phyloP scores from a whole-genome alignment of 37 sponge, comb jelly and placozoan species.

The Dysidea cf. avara region DNA sequence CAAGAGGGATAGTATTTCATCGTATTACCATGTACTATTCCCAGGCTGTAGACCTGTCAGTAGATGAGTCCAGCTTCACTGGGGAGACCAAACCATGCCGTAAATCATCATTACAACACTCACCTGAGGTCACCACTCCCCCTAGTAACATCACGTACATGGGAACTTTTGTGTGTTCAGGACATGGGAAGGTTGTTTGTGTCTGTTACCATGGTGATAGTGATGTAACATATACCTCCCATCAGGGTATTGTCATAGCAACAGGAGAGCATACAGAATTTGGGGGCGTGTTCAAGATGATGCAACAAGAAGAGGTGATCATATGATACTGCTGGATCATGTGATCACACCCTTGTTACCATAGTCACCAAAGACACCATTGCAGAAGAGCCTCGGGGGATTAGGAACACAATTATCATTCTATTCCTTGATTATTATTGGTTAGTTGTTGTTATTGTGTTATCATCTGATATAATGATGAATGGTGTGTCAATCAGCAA shows the following conservation, averaged over 20 bases:
- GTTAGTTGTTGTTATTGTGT: slow-evolving; percentile 52
- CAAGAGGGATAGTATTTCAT: no score
- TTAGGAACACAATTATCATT: slow-evolving; percentile 97
- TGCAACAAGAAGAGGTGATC: slow-evolving; percentile 84
- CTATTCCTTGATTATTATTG: slow-evolving; percentile 91
- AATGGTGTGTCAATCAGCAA: no score
- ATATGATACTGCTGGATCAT: neutral
- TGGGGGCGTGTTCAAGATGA: slow-evolving; percentile 91
- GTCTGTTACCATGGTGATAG: neutral
- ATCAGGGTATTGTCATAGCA: slow-evolving; percentile 87
- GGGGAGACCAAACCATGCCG: slow-evolving; percentile 84
- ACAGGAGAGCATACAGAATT: slow-evolving; percentile 94
- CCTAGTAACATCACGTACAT: slow-evolving; percentile 87
- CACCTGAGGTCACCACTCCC: slow-evolving; percentile 25
- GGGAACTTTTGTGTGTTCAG: slow-evolving; percentile 94
- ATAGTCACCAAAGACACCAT: slow-evolving; percentile 89
- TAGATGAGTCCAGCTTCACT: slow-evolving; percentile 99
- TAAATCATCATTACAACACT: slow-evolving; percentile 53
- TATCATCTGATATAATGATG: no score
- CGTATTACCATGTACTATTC: no score
- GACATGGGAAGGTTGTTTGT: slow-evolving; percentile 81
- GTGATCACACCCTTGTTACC: neutral
- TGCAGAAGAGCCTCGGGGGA: slow-evolving; percentile 92
- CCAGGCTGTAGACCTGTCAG: slow-evolving; percentile 79
- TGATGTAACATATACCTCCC: neutral